These are phyloP conservation scores for Eledona agricola DNA, from an alignment of 2,888 invertebrate genomes.

Conservation along the genomic window DNA sequence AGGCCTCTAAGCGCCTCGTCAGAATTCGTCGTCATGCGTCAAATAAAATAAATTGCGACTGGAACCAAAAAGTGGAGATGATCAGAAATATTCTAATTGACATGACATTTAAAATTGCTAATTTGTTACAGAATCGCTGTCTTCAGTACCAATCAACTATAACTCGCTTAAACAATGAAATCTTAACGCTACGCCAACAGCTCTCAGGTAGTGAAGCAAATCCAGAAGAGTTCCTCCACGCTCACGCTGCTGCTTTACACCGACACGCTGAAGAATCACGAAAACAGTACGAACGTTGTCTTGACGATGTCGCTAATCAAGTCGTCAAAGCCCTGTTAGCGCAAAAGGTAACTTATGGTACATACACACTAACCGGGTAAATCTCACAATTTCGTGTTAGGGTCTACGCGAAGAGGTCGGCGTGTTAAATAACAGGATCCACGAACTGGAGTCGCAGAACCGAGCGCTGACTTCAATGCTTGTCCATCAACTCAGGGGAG, in stretches of 20 bases:
- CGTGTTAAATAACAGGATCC: slow-evolving; percentile 75
- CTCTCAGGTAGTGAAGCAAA: slow-evolving; percentile 64
- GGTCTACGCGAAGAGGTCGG: slow-evolving; percentile 81
- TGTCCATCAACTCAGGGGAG: slow-evolving; percentile 70
- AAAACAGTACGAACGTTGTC: slow-evolving; percentile 79
- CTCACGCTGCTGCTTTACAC: slow-evolving; percentile 70
- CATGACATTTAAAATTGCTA: slow-evolving; percentile 10
- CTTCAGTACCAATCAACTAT: slow-evolving; percentile 77
- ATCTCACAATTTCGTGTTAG: slow-evolving; percentile 57
- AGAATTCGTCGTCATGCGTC: too few species aligned
- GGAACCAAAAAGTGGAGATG: neutral
- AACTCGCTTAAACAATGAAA: slow-evolving; percentile 72
- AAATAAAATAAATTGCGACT: too few species aligned
- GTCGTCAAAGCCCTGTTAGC: slow-evolving; percentile 83
- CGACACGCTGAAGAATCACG: slow-evolving; percentile 73
- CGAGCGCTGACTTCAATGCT: slow-evolving; percentile 74
- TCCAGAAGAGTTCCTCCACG: slow-evolving; percentile 67
- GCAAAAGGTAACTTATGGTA: slow-evolving; percentile 84
- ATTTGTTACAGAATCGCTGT: slow-evolving; percentile 71
- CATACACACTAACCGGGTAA: neutral
- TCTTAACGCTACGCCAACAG: slow-evolving; percentile 72
- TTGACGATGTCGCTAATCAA: slow-evolving; percentile 85
- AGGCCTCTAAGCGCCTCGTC: too few species aligned
- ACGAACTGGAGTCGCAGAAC: slow-evolving; percentile 83
- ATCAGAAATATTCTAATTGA: too few species aligned